phyloP scores from a whole-genome alignment of 2,888 invertebrate species.

The Xylota segnis region DNA sequence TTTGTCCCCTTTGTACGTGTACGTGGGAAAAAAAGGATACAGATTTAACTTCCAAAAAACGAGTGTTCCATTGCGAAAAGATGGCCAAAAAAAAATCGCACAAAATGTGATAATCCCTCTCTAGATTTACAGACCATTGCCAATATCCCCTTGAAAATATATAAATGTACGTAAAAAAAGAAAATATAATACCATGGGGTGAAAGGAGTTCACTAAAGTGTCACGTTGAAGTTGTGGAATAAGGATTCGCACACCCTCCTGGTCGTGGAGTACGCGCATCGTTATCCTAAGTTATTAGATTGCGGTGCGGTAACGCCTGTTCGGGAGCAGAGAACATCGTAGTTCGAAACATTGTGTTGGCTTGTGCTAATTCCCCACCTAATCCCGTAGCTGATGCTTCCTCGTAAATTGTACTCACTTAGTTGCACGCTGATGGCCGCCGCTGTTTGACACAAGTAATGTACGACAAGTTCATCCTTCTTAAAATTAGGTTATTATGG shows the following conservation, averaged over 20 bases:
- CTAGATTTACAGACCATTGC: constrained; percentile 37
- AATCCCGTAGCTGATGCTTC: constrained; percentile 18
- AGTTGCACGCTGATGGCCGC: constrained; percentile 20
- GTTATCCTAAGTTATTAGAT: constrained; percentile 46
- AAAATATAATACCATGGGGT: background rate
- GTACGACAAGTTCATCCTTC: constrained; percentile 33
- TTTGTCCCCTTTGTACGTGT: constrained; percentile 1
- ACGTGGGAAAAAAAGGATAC: background rate
- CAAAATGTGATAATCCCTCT: constrained; percentile 39
- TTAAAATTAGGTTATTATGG: constrained; percentile 33
- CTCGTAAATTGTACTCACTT: constrained; percentile 31
- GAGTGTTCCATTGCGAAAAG: background rate
- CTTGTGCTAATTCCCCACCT: constrained; percentile 41
- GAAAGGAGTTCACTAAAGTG: constrained; percentile 20
- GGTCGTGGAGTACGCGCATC: constrained; percentile 1
- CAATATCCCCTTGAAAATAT: constrained; percentile 30
- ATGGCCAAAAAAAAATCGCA: background rate
- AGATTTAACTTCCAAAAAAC: background rate
- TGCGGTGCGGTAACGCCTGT: constrained; percentile 19
- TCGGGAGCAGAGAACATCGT: background rate
- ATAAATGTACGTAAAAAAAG: background rate
- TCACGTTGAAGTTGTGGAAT: constrained; percentile 11
- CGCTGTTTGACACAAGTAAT: background rate
- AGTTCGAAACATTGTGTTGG: constrained; percentile 18
- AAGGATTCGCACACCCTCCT: constrained; percentile 15